These are phyloP conservation scores for Sylvicola cinctus DNA, from an alignment of 2,888 invertebrate species.

Conservation along the genomic window DNA sequence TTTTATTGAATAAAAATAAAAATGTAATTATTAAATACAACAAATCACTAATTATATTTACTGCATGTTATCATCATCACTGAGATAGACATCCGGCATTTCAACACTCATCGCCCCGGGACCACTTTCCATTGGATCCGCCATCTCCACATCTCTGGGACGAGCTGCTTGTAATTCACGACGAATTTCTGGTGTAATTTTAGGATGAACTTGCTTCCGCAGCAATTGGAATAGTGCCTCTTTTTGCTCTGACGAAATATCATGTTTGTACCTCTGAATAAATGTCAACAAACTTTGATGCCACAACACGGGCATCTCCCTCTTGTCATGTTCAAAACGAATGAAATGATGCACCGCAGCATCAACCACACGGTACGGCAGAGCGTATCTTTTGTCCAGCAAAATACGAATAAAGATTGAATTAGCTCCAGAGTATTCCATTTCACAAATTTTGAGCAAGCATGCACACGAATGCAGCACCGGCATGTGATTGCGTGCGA, in stretches of 20 bases:
- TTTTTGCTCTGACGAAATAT: slow-evolving; percentile 82
- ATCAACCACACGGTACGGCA: slow-evolving; percentile 89
- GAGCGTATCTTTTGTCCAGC: slow-evolving; percentile 92
- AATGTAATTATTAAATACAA: too few relatives aligned
- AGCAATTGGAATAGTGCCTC: slow-evolving; percentile 66
- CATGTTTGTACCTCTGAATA: slow-evolving; percentile 86
- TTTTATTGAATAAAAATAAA: too few relatives aligned
- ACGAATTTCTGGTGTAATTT: slow-evolving; percentile 53
- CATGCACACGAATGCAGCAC: slow-evolving; percentile 90
- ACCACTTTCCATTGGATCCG: too few relatives aligned
- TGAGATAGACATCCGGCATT: slow-evolving; percentile 1
- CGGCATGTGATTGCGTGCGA: slow-evolving; percentile 82
- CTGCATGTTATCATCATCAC: slow-evolving; percentile 2
- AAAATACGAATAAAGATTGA: slow-evolving; percentile 86
- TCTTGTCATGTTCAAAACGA: slow-evolving; percentile 60
- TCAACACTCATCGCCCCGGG: slow-evolving; percentile 2
- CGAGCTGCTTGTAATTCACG: slow-evolving; percentile 67
- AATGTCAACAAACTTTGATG: slow-evolving; percentile 89
- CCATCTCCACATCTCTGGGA: slow-evolving; percentile 51
- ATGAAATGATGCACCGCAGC: slow-evolving; percentile 87
- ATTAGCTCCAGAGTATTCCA: slow-evolving; percentile 92
- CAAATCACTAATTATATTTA: too few relatives aligned
- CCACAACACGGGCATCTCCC: slow-evolving; percentile 88
- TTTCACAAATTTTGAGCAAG: slow-evolving; percentile 85
- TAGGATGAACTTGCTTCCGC: slow-evolving; percentile 23